Evolutionary conservation across 2,797 vertebrate species (phyloP).

Genomic region (Alcedo atthis): DNA sequence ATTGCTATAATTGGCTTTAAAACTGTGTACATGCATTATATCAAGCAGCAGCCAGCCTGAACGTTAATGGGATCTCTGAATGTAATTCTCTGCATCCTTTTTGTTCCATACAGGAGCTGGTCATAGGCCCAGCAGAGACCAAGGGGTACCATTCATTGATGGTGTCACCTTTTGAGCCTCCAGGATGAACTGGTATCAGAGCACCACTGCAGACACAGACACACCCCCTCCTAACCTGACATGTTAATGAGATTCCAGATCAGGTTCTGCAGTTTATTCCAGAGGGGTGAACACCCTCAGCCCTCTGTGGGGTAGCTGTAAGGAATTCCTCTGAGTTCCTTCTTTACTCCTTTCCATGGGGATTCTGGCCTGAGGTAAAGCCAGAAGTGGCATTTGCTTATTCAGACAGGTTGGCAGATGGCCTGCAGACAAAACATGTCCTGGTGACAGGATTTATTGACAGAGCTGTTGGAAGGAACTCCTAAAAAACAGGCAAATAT

Average conservation of each 20-base stretch:
- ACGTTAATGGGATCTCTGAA: neutral
- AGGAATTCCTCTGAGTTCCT: neutral
- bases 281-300: neutral
- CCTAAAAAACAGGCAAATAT: neutral
- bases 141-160: neutral
- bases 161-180: fast-evolving
- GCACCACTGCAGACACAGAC: neutral
- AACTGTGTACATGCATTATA: neutral
- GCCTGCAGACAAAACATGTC: neutral
- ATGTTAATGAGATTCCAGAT: neutral
- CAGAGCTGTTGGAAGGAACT: neutral
- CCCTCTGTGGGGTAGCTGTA: neutral
- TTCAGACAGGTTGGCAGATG: neutral
- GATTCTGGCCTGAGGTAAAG: neutral
- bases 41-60: neutral
- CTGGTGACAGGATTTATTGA: conserved; percentile 19
- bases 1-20: neutral
- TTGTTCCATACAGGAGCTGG: neutral
- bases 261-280: neutral
- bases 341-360: neutral
- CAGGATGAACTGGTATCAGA: neutral
- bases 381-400: conserved; percentile 1
- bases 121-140: neutral
- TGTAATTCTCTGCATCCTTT: neutral
- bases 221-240: neutral